Base-by-base conservation (phyloP, 2,888 invertebrate species). In the Meganola albula region DNA sequence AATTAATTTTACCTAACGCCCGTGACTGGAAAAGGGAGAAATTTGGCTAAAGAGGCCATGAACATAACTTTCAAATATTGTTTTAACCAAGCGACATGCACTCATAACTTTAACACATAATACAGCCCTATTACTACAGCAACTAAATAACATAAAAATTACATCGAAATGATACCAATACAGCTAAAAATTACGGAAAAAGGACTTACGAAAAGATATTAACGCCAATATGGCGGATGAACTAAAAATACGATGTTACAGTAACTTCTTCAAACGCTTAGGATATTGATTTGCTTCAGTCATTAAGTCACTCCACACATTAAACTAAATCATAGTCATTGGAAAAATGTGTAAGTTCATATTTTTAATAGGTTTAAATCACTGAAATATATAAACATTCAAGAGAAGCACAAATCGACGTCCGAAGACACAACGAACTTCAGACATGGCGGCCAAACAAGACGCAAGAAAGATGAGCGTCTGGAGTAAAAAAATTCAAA, bases 191-290 rank as follows among this genome's bases (percentile, higher is more conserved):
- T 76, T 75, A 76, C 67, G 66, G 73, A 83, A n/a, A 83, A 83
- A 83, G 72, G 77, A 84, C 85, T 84, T 84, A 84, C 85, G 83
- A 83, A 80, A 76, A 82, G 71, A 80, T 86, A 87, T 84, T 85
- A 88, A 88, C 87, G 87, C 89, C 90, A 90, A 90, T 89, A 90
- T 90, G 90, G 90, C 90, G 90, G 89, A 88, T 85, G 87, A 82
- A 88, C 87, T 87, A 87, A 87, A 86, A 85, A 86, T 86, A 86
- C 83, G 84, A 79, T 79, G 84, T 72, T 68, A 75, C 74, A 79
- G 78, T 71, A 66, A 79, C 75, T 82, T 73, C 75, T 73, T 69
- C 71, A 71, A 78, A 70, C 64, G 68, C 70, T 70, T 76, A 71
- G 71, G 74, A 57, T 74, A 78, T 67, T 53, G 73, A 75, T 76